Percentiles rank a stretch among this genome's conserved stretches.
Evolutionary conservation across 1,140 invertebrate genomes (phyloP).

Genomic region (Theocolax elegans): DNA sequence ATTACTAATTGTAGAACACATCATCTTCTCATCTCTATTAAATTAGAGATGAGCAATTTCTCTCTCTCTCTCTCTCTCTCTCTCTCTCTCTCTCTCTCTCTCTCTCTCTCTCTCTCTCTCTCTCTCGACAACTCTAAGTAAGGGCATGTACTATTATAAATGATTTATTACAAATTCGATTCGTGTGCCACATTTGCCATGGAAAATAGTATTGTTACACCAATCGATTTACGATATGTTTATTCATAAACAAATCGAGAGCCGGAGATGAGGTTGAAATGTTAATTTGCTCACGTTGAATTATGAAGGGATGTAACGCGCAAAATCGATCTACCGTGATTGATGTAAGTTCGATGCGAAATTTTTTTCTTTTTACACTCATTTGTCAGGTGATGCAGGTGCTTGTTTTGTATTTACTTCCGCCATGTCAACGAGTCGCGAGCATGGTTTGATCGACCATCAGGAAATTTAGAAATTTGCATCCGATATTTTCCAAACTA

Average conservation of each 20-base stretch:
- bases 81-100: too few relatives aligned
- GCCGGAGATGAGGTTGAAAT: neutral
- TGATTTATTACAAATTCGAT: neutral
- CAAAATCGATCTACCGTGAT: neutral
- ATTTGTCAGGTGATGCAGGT: neutral
- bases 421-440: neutral
- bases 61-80: too few relatives aligned
- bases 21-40: too few relatives aligned
- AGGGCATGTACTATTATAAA: neutral
- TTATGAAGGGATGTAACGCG: neutral
- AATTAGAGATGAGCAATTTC: too few relatives aligned
- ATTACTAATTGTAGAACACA: too few relatives aligned
- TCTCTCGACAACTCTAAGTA: too few relatives aligned
- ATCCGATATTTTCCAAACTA: too few relatives aligned
- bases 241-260: neutral
- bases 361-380: neutral
- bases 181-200: neutral
- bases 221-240: neutral
- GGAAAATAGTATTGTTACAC: constrained; percentile 3
- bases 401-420: neutral
- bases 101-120: too few relatives aligned
- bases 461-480: too few relatives aligned
- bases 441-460: too few relatives aligned
- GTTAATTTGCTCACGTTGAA: constrained; percentile 13
- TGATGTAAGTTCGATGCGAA: neutral